These are phyloP conservation scores for Motacilla tschutschensis DNA, from an alignment of 2,113 vertebrate species.

Conservation along the genomic window DNA sequence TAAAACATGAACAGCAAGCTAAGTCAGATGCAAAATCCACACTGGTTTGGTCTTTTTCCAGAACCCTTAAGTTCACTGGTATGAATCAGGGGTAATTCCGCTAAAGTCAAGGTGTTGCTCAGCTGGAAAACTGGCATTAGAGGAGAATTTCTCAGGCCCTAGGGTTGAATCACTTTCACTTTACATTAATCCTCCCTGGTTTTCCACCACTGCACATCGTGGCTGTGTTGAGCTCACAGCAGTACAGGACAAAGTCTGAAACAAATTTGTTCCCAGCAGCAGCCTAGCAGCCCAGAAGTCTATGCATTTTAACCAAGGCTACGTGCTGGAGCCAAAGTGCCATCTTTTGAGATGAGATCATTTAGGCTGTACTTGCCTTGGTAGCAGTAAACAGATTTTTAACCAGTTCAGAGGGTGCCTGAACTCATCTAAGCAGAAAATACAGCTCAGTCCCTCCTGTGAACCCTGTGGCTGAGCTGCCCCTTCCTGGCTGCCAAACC, in stretches of 20 bases:
- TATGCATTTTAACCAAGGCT: slow-evolving; percentile 17
- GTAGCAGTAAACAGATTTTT: background rate
- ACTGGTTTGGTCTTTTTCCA: background rate
- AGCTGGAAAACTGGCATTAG: slow-evolving; percentile 20
- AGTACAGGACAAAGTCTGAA: background rate
- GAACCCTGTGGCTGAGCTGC: background rate
- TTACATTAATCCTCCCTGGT: background rate
- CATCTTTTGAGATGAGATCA: background rate
- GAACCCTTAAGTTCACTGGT: background rate
- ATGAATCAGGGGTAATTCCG: slow-evolving; percentile 1
- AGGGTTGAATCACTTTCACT: slow-evolving; percentile 16
- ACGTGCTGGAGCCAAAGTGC: background rate
- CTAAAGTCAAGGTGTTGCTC: background rate
- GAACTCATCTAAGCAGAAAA: background rate
- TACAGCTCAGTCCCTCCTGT: background rate
- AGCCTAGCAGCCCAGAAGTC: background rate
- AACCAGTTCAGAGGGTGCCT: background rate
- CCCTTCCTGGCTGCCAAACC: background rate
- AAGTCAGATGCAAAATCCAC: background rate
- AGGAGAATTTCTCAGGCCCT: background rate
- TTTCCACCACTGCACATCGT: background rate
- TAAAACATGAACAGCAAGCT: background rate
- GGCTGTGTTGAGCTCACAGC: background rate
- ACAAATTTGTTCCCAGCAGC: background rate
- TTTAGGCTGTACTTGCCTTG: background rate